Base-by-base conservation (phyloP, 2,113 vertebrate species). In the Xyliphius kryptos region DNA sequence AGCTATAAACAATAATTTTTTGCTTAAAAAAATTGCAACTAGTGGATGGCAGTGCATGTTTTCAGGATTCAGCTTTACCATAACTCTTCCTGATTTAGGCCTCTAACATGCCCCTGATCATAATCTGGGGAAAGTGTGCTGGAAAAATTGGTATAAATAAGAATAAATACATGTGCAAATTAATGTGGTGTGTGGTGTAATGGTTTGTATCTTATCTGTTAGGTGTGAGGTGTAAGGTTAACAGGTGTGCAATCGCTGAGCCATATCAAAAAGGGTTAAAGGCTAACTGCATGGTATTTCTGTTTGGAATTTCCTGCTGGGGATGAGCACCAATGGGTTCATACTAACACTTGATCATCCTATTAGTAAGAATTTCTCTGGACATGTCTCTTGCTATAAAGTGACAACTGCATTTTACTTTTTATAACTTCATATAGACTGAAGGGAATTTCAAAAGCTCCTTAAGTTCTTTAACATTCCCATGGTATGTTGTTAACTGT, bases 211-310 rank as follows among this genome's bases (percentile, higher is more conserved):
- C 11, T 6, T 56, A 22, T 51, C 37, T 65, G 56, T 38, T 57
- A 19, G 53, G 9, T 56, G 55, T 77, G 79, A 32, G 26, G 81
- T 75, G 72, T 58, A 46, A 74, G 67, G 61, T 51, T 8, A 78
- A 82, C 86, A 86, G 83, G 81, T 87, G 85, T 80, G 71, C 70
- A 64, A 62, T 61, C 44, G 67, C 73, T 82, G 72, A 83, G 78
- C 78, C 61, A 56, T 77, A 77, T 71, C 77, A 76, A 68, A 69
- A 67, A 68, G 68, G 83, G 84, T 86, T 77, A 83, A 75, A 83
- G 81, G 86, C 61, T 80, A 86, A 87, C 79, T 69, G 69, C 61
- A 67, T 79, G 77, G 81, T 84, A 85, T 87, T 84, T 83, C 66
- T 77, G 80, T 75, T 6, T 76, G 66, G 80, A 83, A 85, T 86